phyloP scores from a whole-genome alignment of 1,140 invertebrate species.

The Rhagoletis pomonella region DNA sequence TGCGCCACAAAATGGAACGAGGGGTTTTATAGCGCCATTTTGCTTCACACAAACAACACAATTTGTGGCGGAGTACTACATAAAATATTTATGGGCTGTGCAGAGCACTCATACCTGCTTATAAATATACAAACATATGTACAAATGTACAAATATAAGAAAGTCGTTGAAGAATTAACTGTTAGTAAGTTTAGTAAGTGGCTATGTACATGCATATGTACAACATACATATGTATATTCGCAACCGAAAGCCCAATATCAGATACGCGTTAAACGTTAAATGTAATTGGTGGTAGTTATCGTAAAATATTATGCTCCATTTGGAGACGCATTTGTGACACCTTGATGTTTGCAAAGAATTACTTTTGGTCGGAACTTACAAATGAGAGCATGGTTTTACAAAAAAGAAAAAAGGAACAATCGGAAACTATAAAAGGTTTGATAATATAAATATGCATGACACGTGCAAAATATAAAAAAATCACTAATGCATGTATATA shows the following conservation, averaged over 20 bases:
- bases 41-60: constrained; percentile 42
- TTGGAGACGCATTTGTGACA: constrained; percentile 40
- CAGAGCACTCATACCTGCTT: background rate
- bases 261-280: background rate
- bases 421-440: too few species aligned
- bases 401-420: too few species aligned
- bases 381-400: too few species aligned
- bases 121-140: background rate
- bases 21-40: constrained; percentile 28
- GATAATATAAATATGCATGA: too few species aligned
- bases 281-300: constrained; percentile 50
- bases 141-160: background rate
- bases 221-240: background rate
- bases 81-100: background rate
- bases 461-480: too few species aligned
- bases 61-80: constrained; percentile 33
- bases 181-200: background rate
- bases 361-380: background rate
- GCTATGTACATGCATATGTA: background rate
- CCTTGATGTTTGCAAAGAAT: background rate
- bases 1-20: background rate
- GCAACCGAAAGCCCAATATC: background rate
- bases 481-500: too few species aligned
- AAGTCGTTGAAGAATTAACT: background rate
- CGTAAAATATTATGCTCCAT: constrained; percentile 50